phyloP scores from a whole-genome alignment of 2,888 invertebrate genomes.

The Antitype chi region DNA sequence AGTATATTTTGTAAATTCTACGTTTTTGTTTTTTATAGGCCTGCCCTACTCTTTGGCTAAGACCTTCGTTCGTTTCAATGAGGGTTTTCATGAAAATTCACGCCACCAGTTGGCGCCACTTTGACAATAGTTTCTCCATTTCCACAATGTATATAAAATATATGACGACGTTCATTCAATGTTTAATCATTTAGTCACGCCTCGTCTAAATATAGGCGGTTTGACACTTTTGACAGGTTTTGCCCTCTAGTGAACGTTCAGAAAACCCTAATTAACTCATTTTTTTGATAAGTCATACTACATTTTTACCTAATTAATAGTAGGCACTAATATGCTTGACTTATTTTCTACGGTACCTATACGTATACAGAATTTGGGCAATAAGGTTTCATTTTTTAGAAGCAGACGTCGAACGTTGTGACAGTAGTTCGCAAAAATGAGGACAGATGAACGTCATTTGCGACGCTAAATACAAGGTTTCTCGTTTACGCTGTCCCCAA shows the following conservation, averaged over 20 bases:
- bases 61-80: background rate
- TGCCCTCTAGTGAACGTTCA: too few species aligned
- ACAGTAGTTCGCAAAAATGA: too few species aligned
- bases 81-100: too few species aligned
- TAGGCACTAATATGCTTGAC: conserved; percentile 14
- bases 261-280: background rate
- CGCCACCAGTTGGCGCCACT: too few species aligned
- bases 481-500: too few species aligned
- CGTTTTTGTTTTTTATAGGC: background rate
- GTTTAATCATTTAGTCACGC: too few species aligned
- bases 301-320: background rate
- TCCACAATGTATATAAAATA: too few species aligned
- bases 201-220: too few species aligned
- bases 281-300: background rate
- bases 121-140: too few species aligned
- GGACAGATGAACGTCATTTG: background rate
- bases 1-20: conserved; percentile 7
- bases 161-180: too few species aligned
- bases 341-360: background rate
- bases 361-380: background rate
- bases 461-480: background rate
- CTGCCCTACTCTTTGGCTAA: background rate
- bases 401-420: background rate
- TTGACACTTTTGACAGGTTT: too few species aligned
- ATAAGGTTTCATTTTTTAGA: background rate